These are phyloP conservation scores for Cercopithecus mona DNA, from an alignment of 2,113 vertebrate species.

Conservation along the genomic window DNA sequence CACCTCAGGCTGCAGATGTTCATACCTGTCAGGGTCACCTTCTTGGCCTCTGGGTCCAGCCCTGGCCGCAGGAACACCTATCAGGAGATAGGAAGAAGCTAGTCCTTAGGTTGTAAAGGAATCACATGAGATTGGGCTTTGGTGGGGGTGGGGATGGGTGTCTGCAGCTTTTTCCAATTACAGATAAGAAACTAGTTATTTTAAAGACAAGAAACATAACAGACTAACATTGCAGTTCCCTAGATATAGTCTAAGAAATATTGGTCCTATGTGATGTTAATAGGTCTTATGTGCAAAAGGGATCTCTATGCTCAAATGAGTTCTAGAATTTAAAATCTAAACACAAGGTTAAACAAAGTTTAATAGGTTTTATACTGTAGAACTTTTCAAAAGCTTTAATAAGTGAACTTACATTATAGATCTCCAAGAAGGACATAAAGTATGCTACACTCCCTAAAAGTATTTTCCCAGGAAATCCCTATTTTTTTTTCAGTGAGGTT, in stretches of 20 bases:
- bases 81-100: not conserved
- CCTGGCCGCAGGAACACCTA: not conserved
- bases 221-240: constrained; percentile 13
- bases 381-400: constrained; percentile 29
- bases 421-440: constrained; percentile 28
- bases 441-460: constrained; percentile 29
- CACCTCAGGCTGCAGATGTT: not conserved
- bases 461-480: constrained; percentile 20
- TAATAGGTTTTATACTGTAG: not conserved
- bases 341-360: constrained; percentile 27
- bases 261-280: constrained; percentile 37
- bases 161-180: constrained; percentile 50
- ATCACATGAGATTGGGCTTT: not conserved
- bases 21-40: too few species aligned
- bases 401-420: constrained; percentile 19
- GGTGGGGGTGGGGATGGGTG: not conserved
- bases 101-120: not conserved
- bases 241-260: constrained; percentile 18
- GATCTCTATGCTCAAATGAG: constrained; percentile 1
- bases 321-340: constrained; percentile 60
- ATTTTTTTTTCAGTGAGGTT: not conserved
- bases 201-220: constrained; percentile 49
- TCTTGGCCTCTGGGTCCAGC: not conserved
- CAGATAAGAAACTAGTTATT: constrained; percentile 42
- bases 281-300: constrained; percentile 13